Percentiles rank a stretch among this genome's conserved stretches.
phyloP scores from a whole-genome alignment of 2,797 vertebrate genomes.

The Halcyon chelicuti region DNA sequence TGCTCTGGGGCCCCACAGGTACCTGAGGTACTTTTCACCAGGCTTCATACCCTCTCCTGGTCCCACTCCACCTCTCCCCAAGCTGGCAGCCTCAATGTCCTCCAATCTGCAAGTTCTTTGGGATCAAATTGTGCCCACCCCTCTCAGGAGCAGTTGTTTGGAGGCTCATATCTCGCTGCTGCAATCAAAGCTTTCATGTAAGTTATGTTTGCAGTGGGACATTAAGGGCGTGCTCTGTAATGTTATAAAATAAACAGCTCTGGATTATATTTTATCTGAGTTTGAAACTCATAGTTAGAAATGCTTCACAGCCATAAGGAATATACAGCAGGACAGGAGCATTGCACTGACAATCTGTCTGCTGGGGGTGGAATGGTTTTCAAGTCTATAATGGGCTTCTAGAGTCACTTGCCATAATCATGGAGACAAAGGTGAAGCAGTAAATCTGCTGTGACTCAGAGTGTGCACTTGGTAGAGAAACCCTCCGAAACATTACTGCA shows the following conservation, averaged over 20 bases:
- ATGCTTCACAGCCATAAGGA: background rate
- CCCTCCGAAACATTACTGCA: background rate
- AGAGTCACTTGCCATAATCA: background rate
- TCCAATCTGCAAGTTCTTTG: background rate
- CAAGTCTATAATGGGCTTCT: background rate
- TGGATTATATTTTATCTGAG: background rate
- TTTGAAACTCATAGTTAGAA: background rate
- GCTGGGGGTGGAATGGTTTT: background rate
- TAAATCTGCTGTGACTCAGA: background rate
- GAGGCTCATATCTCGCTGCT: background rate
- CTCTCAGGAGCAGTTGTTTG: background rate
- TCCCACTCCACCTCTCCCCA: background rate
- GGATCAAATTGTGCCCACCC: rapidly evolving
- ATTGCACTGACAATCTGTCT: background rate
- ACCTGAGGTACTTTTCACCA: background rate
- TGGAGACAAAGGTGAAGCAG: background rate
- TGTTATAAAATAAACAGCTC: background rate
- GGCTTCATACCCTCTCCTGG: background rate
- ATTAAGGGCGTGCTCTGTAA: background rate
- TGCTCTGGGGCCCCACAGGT: rapidly evolving
- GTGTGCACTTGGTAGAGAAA: background rate
- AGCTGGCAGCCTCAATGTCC: rapidly evolving
- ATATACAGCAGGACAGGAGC: background rate
- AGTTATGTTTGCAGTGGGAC: background rate
- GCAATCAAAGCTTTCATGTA: background rate